Evolutionary conservation across 2,113 vertebrate species (phyloP).

Genomic region (Asarcornis scutulata): DNA sequence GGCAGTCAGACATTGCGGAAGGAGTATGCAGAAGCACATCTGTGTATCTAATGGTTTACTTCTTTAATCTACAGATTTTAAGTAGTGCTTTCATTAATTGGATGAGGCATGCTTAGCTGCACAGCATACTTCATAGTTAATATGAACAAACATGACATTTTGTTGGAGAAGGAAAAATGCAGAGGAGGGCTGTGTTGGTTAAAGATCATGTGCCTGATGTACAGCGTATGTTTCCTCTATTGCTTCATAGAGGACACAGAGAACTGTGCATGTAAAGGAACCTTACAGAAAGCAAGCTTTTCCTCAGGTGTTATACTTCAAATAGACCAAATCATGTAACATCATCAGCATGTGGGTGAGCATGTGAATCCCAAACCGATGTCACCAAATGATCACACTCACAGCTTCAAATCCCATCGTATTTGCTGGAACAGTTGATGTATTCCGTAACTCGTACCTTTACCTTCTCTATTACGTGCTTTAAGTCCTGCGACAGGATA

Average conservation of each 20-base stretch:
- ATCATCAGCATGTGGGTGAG: background rate
- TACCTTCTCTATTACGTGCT: background rate
- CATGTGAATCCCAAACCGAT: background rate
- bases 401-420: background rate
- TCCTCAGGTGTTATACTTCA: background rate
- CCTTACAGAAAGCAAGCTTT: background rate
- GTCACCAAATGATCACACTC: background rate
- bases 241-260: background rate
- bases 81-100: background rate
- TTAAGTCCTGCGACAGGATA: accelerated
- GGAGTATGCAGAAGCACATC: background rate
- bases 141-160: background rate
- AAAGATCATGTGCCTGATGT: background rate
- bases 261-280: background rate
- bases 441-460: background rate
- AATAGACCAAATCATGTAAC: background rate
- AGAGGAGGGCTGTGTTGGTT: background rate
- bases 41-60: background rate
- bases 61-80: background rate
- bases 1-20: background rate
- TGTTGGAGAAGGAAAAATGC: background rate
- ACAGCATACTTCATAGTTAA: background rate
- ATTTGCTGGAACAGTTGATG: background rate
- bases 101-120: background rate
- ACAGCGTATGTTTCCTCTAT: background rate